Evolutionary conservation across 2,797 vertebrate genomes (phyloP).

Genomic region (Notoglanidium macrostoma): DNA sequence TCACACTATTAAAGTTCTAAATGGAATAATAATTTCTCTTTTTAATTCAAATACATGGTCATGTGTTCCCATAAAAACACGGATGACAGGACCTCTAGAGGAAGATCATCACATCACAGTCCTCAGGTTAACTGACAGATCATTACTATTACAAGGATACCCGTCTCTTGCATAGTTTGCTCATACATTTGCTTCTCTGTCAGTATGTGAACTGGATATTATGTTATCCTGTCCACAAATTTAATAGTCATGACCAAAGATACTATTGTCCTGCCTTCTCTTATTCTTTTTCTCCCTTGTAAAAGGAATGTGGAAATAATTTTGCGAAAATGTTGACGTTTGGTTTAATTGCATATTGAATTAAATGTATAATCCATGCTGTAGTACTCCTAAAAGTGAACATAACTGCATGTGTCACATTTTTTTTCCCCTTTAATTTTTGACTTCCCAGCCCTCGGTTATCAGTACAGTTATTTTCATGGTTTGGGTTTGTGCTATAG

Average conservation of each 20-base stretch:
- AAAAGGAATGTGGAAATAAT: not conserved
- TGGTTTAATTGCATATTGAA: slow-evolving; percentile 22
- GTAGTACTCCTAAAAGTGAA: slow-evolving; percentile 31
- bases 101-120: slow-evolving; percentile 7
- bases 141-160: slow-evolving; percentile 29
- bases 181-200: slow-evolving; percentile 40
- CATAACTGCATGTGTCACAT: slow-evolving; percentile 36
- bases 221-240: slow-evolving; percentile 28
- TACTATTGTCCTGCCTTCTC: not conserved
- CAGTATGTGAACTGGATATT: slow-evolving; percentile 29
- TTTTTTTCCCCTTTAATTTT: not conserved
- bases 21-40: slow-evolving; percentile 1
- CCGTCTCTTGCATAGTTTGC: slow-evolving; percentile 52
- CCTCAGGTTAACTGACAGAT: slow-evolving; percentile 38
- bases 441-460: slow-evolving; percentile 3
- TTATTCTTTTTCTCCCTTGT: not conserved
- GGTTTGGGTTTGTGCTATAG: slow-evolving; percentile 20
- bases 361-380: slow-evolving; percentile 27
- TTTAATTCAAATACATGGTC: slow-evolving; percentile 2
- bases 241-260: slow-evolving; percentile 39
- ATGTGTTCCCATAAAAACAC: not conserved
- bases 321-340: not conserved
- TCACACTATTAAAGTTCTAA: slow-evolving; percentile 27
- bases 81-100: not conserved
- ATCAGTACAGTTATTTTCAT: slow-evolving; percentile 25